Base-by-base conservation (phyloP, 2,797 vertebrate genomes). In the Acipenser ruthenus region DNA sequence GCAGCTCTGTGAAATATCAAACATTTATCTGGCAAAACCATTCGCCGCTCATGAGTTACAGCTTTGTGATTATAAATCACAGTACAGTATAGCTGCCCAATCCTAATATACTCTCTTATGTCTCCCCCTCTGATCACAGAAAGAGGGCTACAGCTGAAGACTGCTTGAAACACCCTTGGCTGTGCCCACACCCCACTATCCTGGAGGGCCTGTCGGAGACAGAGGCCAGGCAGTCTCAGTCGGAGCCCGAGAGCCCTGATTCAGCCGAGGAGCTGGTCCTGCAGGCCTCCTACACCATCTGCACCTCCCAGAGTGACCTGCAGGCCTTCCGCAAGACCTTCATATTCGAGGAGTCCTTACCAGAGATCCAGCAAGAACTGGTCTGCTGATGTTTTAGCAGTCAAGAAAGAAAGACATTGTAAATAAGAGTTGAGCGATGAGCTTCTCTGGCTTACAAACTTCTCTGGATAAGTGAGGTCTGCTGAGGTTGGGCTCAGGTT, bases 161-260 rank as follows among this genome's bases (percentile, higher is more conserved):
- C 73, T 88, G 90, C 71, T 83, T 92, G 68, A 72, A 75, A 70
- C 92, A 93, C 77, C 82, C 86, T 61, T 93, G 92, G 92, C 83
- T 93, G 68, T 84, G 76, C 63, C 58, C 70, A 0, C 69, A 67
- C 63, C 13, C 77, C 53, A 73, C 61, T 69, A 62, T 63, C 62
- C 50, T 64, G 9, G 53, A 67, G 12, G 74, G 82, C 3, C 61
- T 84, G 65, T 87, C 87, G 10, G 89, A 91, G 67, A 83, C 80
- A 0, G 86, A 88, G 68, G 73, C 73, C 1, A 88, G 86, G 75
- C 88, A 86, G 67, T 89, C 87, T 0, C 89, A 92, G 72, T 89
- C 85, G 0, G 88, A 90, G 72, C 87, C 86, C 0, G 87, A 89
- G 73, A 86, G 86, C 69, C 83, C 89, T 0, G 76, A 82, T 5